Conservation (phyloP, 2,113 vertebrate genomes). For the Sphaerodactylus townsendi region DNA sequence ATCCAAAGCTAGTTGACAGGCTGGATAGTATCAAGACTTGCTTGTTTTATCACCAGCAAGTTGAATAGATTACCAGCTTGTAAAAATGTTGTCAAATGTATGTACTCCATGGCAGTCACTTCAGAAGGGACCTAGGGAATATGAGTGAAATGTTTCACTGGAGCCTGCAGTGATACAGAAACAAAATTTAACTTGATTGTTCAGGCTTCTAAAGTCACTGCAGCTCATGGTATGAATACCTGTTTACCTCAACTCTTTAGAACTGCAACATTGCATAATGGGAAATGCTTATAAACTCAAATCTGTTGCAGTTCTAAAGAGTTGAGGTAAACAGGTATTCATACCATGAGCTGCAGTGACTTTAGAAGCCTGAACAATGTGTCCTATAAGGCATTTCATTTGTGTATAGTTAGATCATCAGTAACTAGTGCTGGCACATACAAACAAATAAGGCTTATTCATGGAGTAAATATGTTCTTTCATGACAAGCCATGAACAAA, state of each 20-base stretch:
- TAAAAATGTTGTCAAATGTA: neutral
- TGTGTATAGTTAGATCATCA: neutral
- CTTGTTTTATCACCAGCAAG: neutral
- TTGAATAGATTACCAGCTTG: fast-evolving
- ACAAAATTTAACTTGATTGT: neutral
- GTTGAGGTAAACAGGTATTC: neutral
- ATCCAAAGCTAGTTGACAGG: too few relatives aligned
- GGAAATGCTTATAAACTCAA: too few relatives aligned
- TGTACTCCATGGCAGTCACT: neutral
- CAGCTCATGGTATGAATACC: neutral
- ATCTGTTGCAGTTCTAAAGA: neutral
- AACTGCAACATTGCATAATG: neutral
- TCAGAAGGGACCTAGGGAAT: neutral
- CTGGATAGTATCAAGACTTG: neutral
- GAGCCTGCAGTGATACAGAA: neutral
- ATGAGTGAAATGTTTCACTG: neutral
- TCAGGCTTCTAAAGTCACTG: neutral
- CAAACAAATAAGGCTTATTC: neutral
- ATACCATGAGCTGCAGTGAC: neutral
- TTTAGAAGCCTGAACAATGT: neutral
- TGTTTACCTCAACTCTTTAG: neutral
- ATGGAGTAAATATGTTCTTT: neutral
- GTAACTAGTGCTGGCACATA: neutral
- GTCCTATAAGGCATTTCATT: neutral
- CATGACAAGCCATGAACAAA: neutral